Base-by-base conservation (phyloP, 2,113 vertebrate species). In the Notothenia coriiceps region DNA sequence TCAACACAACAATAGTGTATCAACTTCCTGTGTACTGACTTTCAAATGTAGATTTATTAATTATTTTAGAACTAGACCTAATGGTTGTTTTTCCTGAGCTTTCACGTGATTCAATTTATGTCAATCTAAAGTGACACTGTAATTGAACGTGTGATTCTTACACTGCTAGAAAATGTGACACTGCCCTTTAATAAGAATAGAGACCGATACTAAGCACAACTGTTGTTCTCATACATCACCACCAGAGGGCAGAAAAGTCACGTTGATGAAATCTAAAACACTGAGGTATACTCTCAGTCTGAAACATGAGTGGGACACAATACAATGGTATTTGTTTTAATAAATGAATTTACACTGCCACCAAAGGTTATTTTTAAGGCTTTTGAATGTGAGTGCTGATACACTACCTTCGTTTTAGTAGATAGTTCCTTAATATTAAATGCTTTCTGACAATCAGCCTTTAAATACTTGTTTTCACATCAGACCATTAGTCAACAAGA, bases 231-330 rank as follows among this genome's bases (percentile, higher is more conserved):
- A 1, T 9, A 15, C 1, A 20, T 52, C 14, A 65, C 89, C 94
- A 80, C 85, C 84, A 79, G 92, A 86, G 61, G 25, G 89, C 88
- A 90, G 88, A 57, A 91, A 77, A 79, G 85, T 69, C 65, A 50
- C 13, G 33, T 22, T 43, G 12, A 60, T 79, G 4, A 55, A 72
- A 33, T 84, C 46, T 73, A 55, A 69, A 40, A 40, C 35, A 40
- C 35, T 40, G 35, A 50, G 46, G 29, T 6, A 13, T 18, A 46
- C 7, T 40, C 14, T 47, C 2, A 2, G 5, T 2, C 1, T 25
- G 29, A 18, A 46, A 43, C 56, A 20, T 63, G 13, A 63, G 29
- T 29, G 29, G 29, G 29, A 40, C 35, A 40, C 35, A 40, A 9
- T 4, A 15, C 2, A 1, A 8, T 54, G 10, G 4, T 5, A 6